Evolutionary conservation across 1,140 invertebrate genomes (phyloP).

Genomic region (Sycobia sp.): DNA sequence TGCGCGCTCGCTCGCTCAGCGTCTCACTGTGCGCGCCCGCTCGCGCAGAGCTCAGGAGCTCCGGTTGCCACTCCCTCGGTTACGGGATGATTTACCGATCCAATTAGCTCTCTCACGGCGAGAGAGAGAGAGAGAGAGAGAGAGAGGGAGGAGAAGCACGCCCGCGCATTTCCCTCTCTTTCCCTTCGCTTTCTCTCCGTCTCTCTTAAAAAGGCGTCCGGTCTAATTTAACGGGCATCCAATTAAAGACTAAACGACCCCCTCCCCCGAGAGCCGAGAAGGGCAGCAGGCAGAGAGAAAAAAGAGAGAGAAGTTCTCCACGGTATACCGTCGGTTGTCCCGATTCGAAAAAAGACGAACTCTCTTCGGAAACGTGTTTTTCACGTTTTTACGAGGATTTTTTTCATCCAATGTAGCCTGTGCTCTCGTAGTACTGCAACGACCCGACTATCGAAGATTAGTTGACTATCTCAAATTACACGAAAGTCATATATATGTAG

Average conservation of each 20-base stretch:
- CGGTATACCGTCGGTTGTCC: neutral
- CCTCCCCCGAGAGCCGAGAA: neutral
- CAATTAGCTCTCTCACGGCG: conserved; percentile 53
- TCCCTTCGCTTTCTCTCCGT: no score
- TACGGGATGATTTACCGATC: conserved; percentile 64
- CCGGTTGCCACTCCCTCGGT: conserved; percentile 56
- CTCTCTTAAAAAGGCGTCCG: conserved; percentile 59
- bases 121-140: neutral
- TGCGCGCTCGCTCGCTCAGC: conserved; percentile 45
- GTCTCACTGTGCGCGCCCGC: conserved; percentile 21
- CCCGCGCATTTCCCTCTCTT: no score
- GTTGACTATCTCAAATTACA: no score
- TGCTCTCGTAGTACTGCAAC: neutral
- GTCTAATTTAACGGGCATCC: conserved; percentile 62
- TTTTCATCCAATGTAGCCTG: no score
- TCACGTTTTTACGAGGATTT: no score
- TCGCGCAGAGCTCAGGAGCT: conserved; percentile 6
- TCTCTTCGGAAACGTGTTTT: neutral
- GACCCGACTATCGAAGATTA: no score
- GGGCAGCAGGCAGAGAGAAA: neutral
- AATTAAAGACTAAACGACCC: conserved; percentile 56
- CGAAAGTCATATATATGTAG: no score
- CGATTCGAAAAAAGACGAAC: conserved; percentile 34
- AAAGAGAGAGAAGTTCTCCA: neutral
- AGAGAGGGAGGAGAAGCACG: no score